Percentiles rank a stretch among this genome's conserved stretches.
Evolutionary conservation across 2,113 vertebrate genomes (phyloP).

Genomic region (Taurulus bubalis): DNA sequence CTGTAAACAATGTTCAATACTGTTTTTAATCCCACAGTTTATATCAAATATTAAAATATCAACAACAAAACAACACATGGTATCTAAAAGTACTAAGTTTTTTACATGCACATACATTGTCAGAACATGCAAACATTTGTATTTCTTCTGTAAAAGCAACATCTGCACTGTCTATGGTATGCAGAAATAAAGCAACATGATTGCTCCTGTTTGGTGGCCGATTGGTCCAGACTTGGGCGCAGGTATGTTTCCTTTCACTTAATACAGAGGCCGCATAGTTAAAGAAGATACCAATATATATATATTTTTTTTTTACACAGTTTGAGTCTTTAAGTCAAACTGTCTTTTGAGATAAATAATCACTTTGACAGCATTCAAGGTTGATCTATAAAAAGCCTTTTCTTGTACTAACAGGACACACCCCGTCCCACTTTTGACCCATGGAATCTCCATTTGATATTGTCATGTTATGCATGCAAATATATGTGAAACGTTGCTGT

Average conservation of each 20-base stretch:
- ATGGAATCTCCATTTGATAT: conserved; percentile 43
- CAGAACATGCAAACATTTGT: conserved; percentile 94
- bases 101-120: conserved; percentile 93
- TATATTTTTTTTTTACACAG: conserved; percentile 15
- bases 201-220: conserved; percentile 84
- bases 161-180: conserved; percentile 85
- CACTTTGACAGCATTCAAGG: not conserved
- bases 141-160: conserved; percentile 85
- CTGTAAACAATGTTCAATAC: conserved; percentile 79
- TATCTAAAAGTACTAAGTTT: conserved; percentile 96
- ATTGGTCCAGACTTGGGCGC: conserved; percentile 75
- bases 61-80: conserved; percentile 90
- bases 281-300: conserved; percentile 44
- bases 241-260: conserved; percentile 48
- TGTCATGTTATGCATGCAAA: conserved; percentile 81
- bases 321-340: too few species aligned
- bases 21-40: conserved; percentile 88
- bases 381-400: conserved; percentile 41
- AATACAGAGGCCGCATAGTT: conserved; percentile 70
- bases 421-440: conserved; percentile 25
- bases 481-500: conserved; percentile 76
- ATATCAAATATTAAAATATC: conserved; percentile 99
- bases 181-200: conserved; percentile 83
- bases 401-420: conserved; percentile 36
- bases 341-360: conserved; percentile 29